These are phyloP conservation scores for Platysternon megacephalum DNA, from an alignment of 2,113 vertebrate species.

Conservation along the genomic window DNA sequence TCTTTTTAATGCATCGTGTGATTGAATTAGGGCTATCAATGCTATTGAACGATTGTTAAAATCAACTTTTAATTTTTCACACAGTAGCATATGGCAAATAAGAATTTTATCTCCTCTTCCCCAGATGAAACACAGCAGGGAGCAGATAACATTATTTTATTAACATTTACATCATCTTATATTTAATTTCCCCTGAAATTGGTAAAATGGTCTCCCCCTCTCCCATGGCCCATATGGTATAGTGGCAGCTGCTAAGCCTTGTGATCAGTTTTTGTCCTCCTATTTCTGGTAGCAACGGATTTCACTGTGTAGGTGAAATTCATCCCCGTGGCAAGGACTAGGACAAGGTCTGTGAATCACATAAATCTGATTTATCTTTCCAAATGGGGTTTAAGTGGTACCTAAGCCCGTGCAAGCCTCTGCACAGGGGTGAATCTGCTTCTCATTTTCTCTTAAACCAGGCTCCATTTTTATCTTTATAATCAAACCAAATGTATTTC, in stretches of 20 bases:
- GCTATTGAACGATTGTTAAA: neutral
- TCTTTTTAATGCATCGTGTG: neutral
- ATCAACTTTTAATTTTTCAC: neutral
- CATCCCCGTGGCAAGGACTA: accelerated
- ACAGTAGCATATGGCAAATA: neutral
- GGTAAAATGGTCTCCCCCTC: neutral
- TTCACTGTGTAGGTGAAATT: neutral
- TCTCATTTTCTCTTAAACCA: neutral
- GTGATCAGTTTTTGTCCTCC: neutral
- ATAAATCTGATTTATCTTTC: neutral
- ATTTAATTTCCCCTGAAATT: neutral
- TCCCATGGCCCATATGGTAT: neutral
- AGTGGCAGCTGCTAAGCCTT: neutral
- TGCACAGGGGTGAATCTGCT: neutral
- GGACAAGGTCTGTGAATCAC: accelerated
- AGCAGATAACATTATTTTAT: neutral
- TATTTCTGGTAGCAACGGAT: neutral
- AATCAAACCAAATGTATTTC: neutral
- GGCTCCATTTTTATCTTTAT: neutral
- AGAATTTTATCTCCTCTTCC: neutral
- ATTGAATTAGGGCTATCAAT: accelerated
- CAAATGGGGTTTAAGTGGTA: accelerated
- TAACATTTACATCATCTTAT: neutral
- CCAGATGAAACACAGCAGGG: neutral
- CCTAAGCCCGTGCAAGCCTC: neutral